phyloP scores from a whole-genome alignment of 2,113 vertebrate genomes.

The Oceanites oceanicus region DNA sequence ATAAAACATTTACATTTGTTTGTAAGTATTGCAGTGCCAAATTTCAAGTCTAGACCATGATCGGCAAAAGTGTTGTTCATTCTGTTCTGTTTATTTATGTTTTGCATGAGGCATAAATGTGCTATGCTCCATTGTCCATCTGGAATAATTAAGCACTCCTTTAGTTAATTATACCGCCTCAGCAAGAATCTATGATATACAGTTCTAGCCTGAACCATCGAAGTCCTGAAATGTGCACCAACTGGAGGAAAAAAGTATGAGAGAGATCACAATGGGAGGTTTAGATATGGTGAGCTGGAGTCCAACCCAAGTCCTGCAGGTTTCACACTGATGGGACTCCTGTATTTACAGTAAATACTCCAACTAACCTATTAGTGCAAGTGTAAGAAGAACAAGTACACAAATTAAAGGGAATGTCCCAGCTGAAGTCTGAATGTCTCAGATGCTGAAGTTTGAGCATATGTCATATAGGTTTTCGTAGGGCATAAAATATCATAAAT shows the following conservation, averaged over 20 bases:
- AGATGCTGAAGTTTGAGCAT: not conserved
- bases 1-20: slow-evolving; percentile 43
- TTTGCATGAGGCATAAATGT: slow-evolving; percentile 54
- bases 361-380: not conserved
- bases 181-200: not conserved
- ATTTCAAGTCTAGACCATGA: slow-evolving; percentile 26
- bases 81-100: slow-evolving; percentile 46
- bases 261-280: not conserved
- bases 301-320: not conserved
- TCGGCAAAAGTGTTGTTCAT: slow-evolving; percentile 4
- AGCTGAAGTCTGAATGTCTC: not conserved
- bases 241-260: not conserved
- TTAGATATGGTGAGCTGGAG: not conserved
- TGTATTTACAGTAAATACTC: not conserved
- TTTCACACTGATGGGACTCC: not conserved
- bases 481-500: slow-evolving; percentile 50
- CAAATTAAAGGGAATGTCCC: not conserved
- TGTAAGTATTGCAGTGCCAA: slow-evolving; percentile 32
- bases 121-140: slow-evolving; percentile 18
- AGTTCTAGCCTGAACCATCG: not conserved
- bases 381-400: not conserved
- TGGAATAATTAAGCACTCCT: slow-evolving; percentile 38
- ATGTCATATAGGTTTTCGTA: not conserved
- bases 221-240: not conserved
- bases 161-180: slow-evolving; percentile 25